Percentiles rank a stretch among this genome's conserved stretches.
These are phyloP conservation scores for Dolomedes plantarius DNA, from an alignment of 2,888 invertebrate species.

Conservation along the genomic window DNA sequence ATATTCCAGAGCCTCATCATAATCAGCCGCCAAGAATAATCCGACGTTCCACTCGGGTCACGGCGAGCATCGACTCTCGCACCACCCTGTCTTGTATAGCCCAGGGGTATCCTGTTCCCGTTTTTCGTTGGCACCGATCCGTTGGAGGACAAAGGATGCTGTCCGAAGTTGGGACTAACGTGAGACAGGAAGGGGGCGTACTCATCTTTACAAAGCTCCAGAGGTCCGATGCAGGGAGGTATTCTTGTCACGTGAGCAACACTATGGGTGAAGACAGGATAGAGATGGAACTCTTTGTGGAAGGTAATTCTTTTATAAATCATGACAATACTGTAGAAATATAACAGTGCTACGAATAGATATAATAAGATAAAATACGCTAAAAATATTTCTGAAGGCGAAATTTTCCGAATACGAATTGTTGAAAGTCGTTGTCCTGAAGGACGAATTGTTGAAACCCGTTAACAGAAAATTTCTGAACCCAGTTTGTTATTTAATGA, in stretches of 20 bases:
- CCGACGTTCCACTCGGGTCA: conserved; percentile 59
- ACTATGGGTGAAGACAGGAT: conserved; percentile 75
- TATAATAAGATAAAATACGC: no score
- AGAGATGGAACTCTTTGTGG: conserved; percentile 75
- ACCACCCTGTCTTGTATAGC: conserved; percentile 83
- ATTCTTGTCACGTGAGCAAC: conserved; percentile 77
- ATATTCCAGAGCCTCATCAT: conserved; percentile 70
- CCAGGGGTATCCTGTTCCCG: conserved; percentile 84
- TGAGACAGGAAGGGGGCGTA: conserved; percentile 75
- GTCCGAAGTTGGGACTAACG: conserved; percentile 74
- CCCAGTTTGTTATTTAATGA: no score
- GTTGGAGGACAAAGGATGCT: conserved; percentile 69
- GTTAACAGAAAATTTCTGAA: no score
- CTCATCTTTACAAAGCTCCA: conserved; percentile 75
- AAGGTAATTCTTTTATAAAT: conserved; percentile 75
- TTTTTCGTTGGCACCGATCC: conserved; percentile 81
- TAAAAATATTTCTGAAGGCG: no score
- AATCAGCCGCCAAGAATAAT: conserved; percentile 71
- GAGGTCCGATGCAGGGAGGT: conserved; percentile 76
- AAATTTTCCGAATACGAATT: no score
- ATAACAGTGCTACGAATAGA: no score
- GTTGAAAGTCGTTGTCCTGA: no score
- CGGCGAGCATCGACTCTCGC: conserved; percentile 75
- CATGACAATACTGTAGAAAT: no score
- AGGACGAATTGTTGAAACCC: no score